These are phyloP conservation scores for Hyperoplus immaculatus DNA, from an alignment of 2,797 vertebrate genomes.

Conservation along the genomic window DNA sequence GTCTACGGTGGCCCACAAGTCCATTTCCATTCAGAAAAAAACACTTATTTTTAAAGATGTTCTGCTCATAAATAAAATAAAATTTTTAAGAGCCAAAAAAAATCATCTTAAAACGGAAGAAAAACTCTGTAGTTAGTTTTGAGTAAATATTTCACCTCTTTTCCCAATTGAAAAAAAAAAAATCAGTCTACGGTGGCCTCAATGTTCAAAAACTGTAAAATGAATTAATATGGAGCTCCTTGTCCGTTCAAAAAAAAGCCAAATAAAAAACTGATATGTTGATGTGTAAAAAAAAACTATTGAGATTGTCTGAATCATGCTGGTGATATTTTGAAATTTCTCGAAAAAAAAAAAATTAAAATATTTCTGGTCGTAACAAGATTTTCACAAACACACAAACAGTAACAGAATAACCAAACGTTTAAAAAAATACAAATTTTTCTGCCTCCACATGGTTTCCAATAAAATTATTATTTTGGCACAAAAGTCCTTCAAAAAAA, in stretches of 20 bases:
- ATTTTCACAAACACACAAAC: conserved; percentile 40
- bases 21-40: too few species aligned
- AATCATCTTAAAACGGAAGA: too few species aligned
- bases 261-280: neutral
- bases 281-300: conserved; percentile 1
- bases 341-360: conserved; percentile 40
- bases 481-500: conserved; percentile 60
- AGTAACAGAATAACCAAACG: conserved; percentile 25
- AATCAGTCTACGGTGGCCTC: too few species aligned
- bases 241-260: neutral
- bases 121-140: too few species aligned
- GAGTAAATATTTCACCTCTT: too few species aligned
- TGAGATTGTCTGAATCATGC: conserved; percentile 60
- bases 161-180: too few species aligned
- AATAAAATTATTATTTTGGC: conserved; percentile 57
- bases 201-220: too few species aligned
- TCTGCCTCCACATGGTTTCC: conserved; percentile 23
- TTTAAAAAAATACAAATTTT: too few species aligned
- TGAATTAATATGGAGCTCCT: neutral
- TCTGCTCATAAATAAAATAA: too few species aligned
- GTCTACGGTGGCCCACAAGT: too few species aligned
- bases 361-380: conserved; percentile 39
- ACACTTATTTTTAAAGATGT: too few species aligned
- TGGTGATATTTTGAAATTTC: conserved; percentile 49
- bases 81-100: too few species aligned